Evolutionary conservation across 37 sponge, comb jelly and placozoan genomes (phyloP).

Genomic region (Haliclona indistincta): DNA sequence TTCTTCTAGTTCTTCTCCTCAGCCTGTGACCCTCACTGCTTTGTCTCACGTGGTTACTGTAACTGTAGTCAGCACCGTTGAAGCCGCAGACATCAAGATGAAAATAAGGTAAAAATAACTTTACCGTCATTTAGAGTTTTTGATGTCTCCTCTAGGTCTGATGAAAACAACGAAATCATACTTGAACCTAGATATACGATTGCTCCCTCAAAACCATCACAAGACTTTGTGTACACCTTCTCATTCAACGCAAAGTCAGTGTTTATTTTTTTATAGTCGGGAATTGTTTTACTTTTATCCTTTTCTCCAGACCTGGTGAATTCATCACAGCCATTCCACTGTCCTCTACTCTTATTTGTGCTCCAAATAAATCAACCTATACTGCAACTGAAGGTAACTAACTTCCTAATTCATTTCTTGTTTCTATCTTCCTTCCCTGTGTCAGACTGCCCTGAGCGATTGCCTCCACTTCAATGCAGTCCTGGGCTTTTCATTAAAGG

Average conservation of each 20-base stretch:
- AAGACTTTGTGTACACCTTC: too few species aligned
- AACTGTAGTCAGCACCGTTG: background rate
- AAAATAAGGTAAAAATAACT: conserved; percentile 3
- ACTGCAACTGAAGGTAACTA: conserved; percentile 21
- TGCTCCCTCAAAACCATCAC: too few species aligned
- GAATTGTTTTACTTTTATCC: background rate
- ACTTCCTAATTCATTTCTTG: too few species aligned
- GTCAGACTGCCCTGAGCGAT: conserved; percentile 68
- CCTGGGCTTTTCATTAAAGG: conserved; percentile 62
- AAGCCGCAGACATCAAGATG: background rate
- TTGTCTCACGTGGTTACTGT: conserved; percentile 18
- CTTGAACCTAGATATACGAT: too few species aligned
- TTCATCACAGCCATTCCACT: conserved; percentile 36
- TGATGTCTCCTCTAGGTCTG: too few species aligned
- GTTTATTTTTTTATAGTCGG: too few species aligned
- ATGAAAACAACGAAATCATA: too few species aligned
- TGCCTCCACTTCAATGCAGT: conserved; percentile 58
- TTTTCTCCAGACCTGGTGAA: conserved; percentile 30
- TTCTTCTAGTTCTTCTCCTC: conserved; percentile 50
- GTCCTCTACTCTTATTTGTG: conserved; percentile 49
- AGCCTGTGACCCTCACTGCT: conserved; percentile 25
- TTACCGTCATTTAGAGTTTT: background rate
- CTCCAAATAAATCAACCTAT: conserved; percentile 13
- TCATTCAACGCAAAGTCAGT: too few species aligned
- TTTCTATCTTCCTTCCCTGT: too few species aligned